Conservation (phyloP, 1,140 invertebrate species). For the Achatina immaculata region DNA sequence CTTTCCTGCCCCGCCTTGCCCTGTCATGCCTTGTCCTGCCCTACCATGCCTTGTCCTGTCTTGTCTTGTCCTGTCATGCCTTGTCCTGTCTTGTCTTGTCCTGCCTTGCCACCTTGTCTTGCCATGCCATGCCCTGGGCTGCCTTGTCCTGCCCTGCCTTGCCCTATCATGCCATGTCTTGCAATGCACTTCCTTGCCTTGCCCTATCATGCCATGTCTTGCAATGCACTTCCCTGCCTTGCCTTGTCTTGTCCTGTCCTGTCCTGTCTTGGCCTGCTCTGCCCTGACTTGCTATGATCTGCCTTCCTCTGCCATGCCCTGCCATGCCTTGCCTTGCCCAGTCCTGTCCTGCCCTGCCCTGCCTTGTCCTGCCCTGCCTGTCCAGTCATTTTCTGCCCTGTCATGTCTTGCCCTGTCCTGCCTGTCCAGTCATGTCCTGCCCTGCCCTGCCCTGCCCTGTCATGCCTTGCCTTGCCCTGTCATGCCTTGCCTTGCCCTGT, state of each 20-base stretch:
- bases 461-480: constrained; percentile 24
- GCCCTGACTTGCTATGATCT: constrained; percentile 8
- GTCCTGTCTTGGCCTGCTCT: too few relatives aligned
- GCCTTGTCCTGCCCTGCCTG: constrained; percentile 27
- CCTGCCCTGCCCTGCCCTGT: constrained; percentile 28
- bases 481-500: constrained; percentile 25
- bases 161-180: constrained; percentile 34
- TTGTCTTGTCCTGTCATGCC: constrained; percentile 20
- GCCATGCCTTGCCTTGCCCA: constrained; percentile 31
- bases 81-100: constrained; percentile 16
- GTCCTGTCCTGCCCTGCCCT: constrained; percentile 32
- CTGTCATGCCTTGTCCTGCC: too few relatives aligned
- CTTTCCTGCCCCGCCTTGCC: too few relatives aligned
- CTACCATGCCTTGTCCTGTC: too few relatives aligned
- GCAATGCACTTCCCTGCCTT: constrained; percentile 22
- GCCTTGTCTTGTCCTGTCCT: constrained; percentile 1
- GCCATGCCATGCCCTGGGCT: constrained; percentile 34
- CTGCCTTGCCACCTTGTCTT: constrained; percentile 23
- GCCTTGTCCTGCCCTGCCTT: constrained; percentile 14
- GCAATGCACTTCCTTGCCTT: constrained; percentile 22
- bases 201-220: constrained; percentile 22
- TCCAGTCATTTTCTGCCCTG: constrained; percentile 17
- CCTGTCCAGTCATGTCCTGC: neutral
- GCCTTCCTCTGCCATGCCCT: constrained; percentile 30
- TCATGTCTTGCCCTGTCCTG: constrained; percentile 20